Evolutionary conservation across 2,797 vertebrate species (phyloP).

Genomic region (Clarias laeviceps): DNA sequence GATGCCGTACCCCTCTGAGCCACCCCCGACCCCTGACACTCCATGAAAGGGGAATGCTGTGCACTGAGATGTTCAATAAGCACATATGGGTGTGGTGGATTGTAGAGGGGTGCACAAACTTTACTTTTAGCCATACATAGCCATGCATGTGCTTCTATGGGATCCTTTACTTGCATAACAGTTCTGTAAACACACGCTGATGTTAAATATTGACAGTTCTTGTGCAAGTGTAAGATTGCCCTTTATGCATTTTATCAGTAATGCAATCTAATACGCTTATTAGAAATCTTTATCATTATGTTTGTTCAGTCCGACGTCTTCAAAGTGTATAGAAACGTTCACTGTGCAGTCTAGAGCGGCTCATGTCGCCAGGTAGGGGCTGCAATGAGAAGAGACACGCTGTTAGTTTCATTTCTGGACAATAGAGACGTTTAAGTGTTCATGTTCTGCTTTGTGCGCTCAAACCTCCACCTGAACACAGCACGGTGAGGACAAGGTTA

Average conservation of each 20-base stretch:
- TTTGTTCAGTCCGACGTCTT: too few species aligned
- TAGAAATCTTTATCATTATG: too few species aligned
- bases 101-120: neutral
- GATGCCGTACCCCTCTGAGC: too few species aligned
- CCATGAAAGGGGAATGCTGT: too few species aligned
- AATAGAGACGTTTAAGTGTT: too few species aligned
- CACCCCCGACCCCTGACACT: too few species aligned
- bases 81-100: neutral
- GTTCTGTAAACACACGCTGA: neutral
- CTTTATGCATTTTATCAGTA: neutral
- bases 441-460: neutral
- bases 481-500: neutral
- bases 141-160: neutral
- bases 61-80: too few species aligned
- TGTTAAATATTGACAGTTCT: neutral
- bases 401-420: constrained; percentile 22
- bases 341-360: neutral
- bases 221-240: neutral
- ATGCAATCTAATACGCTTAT: neutral
- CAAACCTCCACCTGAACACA: neutral
- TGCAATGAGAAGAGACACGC: neutral
- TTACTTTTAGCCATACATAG: neutral
- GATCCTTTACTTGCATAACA: neutral
- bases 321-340: too few species aligned
- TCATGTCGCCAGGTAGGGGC: neutral